Evolutionary conservation across 2,888 invertebrate genomes (phyloP).

Genomic region (Thalpophila matura): DNA sequence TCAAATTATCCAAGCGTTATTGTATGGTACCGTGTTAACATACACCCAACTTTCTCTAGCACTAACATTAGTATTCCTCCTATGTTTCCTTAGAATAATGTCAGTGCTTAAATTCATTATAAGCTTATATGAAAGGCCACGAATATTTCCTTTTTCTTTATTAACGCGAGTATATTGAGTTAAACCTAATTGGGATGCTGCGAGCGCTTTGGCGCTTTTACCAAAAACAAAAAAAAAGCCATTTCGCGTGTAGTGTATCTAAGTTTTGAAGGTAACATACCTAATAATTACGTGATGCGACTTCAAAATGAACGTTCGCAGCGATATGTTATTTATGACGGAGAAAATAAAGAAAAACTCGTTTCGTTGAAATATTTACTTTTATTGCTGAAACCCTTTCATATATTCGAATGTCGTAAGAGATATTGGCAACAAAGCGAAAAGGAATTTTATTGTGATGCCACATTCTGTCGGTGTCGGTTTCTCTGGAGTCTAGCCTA

Average conservation of each 20-base stretch:
- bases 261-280: slow-evolving; percentile 57
- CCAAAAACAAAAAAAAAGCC: slow-evolving; percentile 46
- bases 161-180: slow-evolving; percentile 53
- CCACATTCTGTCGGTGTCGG: slow-evolving; percentile 56
- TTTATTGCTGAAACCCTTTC: slow-evolving; percentile 47
- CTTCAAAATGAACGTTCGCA: slow-evolving; percentile 37
- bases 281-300: slow-evolving; percentile 58
- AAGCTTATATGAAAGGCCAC: slow-evolving; percentile 43
- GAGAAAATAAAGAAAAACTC: slow-evolving; percentile 54
- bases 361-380: slow-evolving; percentile 54
- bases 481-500: slow-evolving; percentile 59
- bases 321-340: slow-evolving; percentile 48
- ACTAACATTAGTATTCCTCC: slow-evolving; percentile 50
- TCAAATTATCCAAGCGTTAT: slow-evolving; percentile 23
- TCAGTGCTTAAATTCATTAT: slow-evolving; percentile 49
- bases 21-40: slow-evolving; percentile 19
- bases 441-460: slow-evolving; percentile 55
- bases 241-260: slow-evolving; percentile 50
- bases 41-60: slow-evolving; percentile 39
- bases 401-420: slow-evolving; percentile 53
- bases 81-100: slow-evolving; percentile 45
- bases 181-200: slow-evolving; percentile 56
- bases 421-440: slow-evolving; percentile 59
- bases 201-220: slow-evolving; percentile 35
- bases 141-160: slow-evolving; percentile 50